These are phyloP conservation scores for Seladonia tumulorum DNA, from an alignment of 2,888 invertebrate genomes.

Conservation along the genomic window DNA sequence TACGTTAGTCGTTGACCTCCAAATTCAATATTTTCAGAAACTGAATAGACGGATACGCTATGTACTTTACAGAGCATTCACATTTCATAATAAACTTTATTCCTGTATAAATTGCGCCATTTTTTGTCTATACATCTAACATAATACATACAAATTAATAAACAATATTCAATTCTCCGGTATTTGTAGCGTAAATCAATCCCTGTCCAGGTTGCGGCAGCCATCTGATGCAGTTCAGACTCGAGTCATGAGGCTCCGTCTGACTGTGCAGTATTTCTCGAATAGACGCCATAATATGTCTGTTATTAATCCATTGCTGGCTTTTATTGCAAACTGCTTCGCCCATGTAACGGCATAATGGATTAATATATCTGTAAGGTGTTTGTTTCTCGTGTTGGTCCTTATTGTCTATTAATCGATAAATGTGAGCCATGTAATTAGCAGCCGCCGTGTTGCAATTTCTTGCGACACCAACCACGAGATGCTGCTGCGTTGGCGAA, in stretches of 20 bases:
- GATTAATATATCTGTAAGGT: slow-evolving; percentile 30
- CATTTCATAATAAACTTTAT: not conserved
- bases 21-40: slow-evolving; percentile 20
- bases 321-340: not conserved
- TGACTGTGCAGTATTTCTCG: slow-evolving; percentile 89
- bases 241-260: slow-evolving; percentile 87
- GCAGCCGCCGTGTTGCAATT: slow-evolving; percentile 85
- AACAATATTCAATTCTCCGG: slow-evolving; percentile 91
- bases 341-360: not conserved
- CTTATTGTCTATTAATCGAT: slow-evolving; percentile 74
- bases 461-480: slow-evolving; percentile 92
- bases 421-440: slow-evolving; percentile 80
- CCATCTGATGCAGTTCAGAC: slow-evolving; percentile 94
- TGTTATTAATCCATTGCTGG: not conserved
- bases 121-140: slow-evolving; percentile 3
- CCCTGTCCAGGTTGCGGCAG: slow-evolving; percentile 93
- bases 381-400: slow-evolving; percentile 59
- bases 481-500: slow-evolving; percentile 92
- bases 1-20: slow-evolving; percentile 48
- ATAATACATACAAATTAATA: slow-evolving; percentile 69
- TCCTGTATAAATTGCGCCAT: not conserved
- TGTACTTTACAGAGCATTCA: not conserved
- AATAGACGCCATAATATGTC: slow-evolving; percentile 85
- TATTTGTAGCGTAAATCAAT: slow-evolving; percentile 93
- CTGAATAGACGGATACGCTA: not conserved